Base-by-base conservation (phyloP, 1,140 invertebrate genomes). In the Anastrepha obliqua region DNA sequence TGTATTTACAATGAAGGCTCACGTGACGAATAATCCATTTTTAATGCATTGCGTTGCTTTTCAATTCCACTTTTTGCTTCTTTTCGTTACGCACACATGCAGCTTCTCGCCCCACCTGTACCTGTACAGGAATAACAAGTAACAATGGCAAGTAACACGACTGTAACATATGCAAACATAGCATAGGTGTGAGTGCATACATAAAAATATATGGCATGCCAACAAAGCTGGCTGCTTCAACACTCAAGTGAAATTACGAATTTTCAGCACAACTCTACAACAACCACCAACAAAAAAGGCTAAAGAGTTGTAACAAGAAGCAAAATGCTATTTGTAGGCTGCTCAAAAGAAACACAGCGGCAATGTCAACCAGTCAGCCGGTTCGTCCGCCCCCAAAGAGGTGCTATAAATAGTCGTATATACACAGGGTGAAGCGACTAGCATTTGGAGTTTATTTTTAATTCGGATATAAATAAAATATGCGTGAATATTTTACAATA, bases 21-120 rank as follows among this genome's bases (percentile, higher is more conserved):
- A 51, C 70, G 44, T 74, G 44, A 74, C 70, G 44, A 47, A 74
- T 20, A 74, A 74, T 74, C 44, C 70, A 51, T 74, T 74, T 74
- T 74, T 47, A 74, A 74, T 74, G 70, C 70, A 74, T 74, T 74
- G 39, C 70, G 70, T 51, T 74, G 44, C 70, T 7, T 74, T 74
- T 74, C 70, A 47, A 74, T 51, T 42, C 65, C 65, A 67, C 39
- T 20, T 42, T 42, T 20, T 17, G 2, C 29, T 39, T 11, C 65
- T 67, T 42, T 13, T 11, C 65, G 39, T 39, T 9, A 42, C 29
- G 3, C 29, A 29, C 29, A 29, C 29, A 29, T 29, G 29, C 29
- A 29, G 29, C 29, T 29, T 29, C 29, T 29, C 29, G 29, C 29
- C 29, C 29, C 29, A 29, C 29, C 65, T 39, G 20, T 42, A 67